phyloP scores from a whole-genome alignment of 2,797 vertebrate species.

The Bucorvus abyssinicus region DNA sequence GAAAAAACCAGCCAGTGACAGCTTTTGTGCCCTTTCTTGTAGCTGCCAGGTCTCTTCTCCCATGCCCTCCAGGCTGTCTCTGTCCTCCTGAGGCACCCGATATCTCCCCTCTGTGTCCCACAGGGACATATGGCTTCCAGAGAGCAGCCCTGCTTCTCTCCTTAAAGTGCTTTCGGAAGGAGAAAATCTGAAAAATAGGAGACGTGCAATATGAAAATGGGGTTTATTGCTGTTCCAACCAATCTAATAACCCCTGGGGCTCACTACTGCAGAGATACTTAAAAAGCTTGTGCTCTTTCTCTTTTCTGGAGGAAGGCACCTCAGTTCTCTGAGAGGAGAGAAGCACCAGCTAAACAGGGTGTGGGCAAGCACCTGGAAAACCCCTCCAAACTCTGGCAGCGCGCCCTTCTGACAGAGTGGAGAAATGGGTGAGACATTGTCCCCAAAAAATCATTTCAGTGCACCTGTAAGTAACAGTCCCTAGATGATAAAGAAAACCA shows the following conservation, averaged over 20 bases:
- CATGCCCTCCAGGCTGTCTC: neutral
- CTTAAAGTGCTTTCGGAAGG: neutral
- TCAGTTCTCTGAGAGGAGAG: neutral
- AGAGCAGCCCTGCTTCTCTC: neutral
- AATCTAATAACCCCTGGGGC: neutral
- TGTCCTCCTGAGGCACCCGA: neutral
- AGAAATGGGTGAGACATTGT: rapidly evolving
- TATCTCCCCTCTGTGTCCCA: neutral
- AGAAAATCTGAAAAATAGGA: neutral
- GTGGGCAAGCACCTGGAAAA: neutral
- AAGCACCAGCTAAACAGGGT: neutral
- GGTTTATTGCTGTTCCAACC: neutral
- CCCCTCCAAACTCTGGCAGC: neutral
- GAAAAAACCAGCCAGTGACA: neutral
- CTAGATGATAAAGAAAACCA: neutral
- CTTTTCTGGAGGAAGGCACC: neutral
- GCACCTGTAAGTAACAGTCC: neutral
- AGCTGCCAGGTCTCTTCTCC: neutral
- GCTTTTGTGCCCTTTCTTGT: neutral
- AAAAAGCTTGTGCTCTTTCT: neutral
- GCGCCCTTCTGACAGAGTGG: rapidly evolving
- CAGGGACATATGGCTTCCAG: rapidly evolving
- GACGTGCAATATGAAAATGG: neutral
- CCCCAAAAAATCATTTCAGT: neutral
- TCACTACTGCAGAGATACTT: neutral